Evolutionary conservation across 2,113 vertebrate species (phyloP), one percentile per base, ranked within the genome.

Genomic region (Tonatia bakeri): DNA sequence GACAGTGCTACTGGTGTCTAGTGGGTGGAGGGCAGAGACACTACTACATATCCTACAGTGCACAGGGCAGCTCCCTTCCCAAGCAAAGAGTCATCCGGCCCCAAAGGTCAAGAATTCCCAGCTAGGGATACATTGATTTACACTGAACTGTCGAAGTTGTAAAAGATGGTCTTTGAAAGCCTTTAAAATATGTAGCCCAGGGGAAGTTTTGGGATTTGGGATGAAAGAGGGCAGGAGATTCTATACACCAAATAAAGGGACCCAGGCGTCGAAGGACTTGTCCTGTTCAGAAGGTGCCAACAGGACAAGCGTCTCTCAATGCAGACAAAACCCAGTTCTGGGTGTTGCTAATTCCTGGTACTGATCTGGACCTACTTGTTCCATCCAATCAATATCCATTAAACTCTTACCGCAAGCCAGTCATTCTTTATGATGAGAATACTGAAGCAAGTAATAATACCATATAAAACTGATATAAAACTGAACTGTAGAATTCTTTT

Each of bases 401-500:
- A 77, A 80, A 79, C 43, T 83, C 69, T 50, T 72, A 82, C 19
- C n/a, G 64, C 33, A 75, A 31, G 28, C 16, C 16, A 80, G 70
- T 28, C 56, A 33, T 87, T 69, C 75, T 90, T 86, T 79, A 45
- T 47, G 16, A 36, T 95, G 11, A 95, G 38, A 26, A 64, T 43
- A 45, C 56, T 45, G 65, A 75, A 47, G 52, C 38, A 65, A 90
- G 31, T 61, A 38, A 31, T 22, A 17, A 54, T 52, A 50, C 59
- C 28, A 19, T 43, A 38, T 80, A n/a, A n/a, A n/a, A n/a, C n/a
- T 64, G 75, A 56, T 43, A 33, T 15, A 84, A 88, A 95, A 80
- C 31, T 22, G 12, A 69, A 38, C 83, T 50, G 38, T 73, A 67
- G 86, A 96, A 88, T 85, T 80, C 17, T 94, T 94, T 92, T 85